phyloP scores from a whole-genome alignment of 2,113 vertebrate genomes.

The Chaetops frenatus region DNA sequence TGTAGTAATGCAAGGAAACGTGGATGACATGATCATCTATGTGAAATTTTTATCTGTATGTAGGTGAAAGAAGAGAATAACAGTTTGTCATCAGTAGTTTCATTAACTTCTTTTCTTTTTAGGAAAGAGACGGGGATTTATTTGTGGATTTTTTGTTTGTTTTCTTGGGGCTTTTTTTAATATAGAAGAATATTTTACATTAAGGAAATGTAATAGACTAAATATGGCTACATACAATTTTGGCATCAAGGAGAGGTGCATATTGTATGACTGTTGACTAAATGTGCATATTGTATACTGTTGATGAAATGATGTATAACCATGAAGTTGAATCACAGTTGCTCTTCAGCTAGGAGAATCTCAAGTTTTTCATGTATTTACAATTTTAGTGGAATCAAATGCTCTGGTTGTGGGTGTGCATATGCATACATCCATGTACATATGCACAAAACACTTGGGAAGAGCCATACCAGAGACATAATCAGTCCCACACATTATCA shows the following conservation, averaged over 20 bases:
- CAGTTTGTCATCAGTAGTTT: not conserved
- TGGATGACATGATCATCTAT: not conserved
- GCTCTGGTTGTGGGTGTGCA: not conserved
- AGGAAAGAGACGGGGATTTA: not conserved
- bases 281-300: no score
- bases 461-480: not conserved
- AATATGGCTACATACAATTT: not conserved
- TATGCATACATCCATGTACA: not conserved
- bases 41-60: not conserved
- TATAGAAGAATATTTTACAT: not conserved
- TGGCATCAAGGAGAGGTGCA: not conserved
- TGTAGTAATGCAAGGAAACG: not conserved
- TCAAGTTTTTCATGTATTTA: not conserved
- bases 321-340: not conserved
- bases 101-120: not conserved
- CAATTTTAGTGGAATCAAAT: not conserved
- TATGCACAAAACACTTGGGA: not conserved
- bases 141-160: not conserved
- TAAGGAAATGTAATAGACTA: not conserved
- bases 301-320: not conserved
- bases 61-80: not conserved
- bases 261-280: not conserved
- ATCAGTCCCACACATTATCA: not conserved
- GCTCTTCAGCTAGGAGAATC: not conserved
- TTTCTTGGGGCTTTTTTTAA: not conserved